Evolutionary conservation across 2,113 vertebrate species (phyloP).

Genomic region (Microtus montanus): DNA sequence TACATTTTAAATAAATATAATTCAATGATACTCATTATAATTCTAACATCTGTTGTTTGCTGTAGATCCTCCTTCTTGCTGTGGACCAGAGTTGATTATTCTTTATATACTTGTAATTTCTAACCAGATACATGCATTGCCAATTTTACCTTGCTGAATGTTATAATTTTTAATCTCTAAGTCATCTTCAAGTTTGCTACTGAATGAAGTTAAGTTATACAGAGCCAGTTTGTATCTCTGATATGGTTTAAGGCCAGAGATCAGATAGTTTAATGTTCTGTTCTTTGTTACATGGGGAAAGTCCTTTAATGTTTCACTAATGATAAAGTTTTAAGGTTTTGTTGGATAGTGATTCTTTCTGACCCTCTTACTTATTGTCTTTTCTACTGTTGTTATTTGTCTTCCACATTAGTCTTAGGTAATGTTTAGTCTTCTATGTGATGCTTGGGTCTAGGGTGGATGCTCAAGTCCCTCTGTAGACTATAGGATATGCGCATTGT

Average conservation of each 20-base stretch:
- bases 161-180: background rate
- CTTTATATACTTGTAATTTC: background rate
- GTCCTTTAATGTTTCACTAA: background rate
- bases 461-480: background rate
- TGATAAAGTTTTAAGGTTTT: conserved; percentile 1
- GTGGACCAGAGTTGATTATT: background rate
- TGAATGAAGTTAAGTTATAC: background rate
- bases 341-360: background rate
- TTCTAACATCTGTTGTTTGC: background rate
- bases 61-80: background rate
- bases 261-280: background rate
- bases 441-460: background rate
- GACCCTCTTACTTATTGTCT: background rate
- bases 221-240: background rate
- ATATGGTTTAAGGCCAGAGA: background rate
- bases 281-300: background rate
- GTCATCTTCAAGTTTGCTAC: conserved; percentile 1
- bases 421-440: background rate
- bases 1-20: background rate
- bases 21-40: background rate
- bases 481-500: background rate
- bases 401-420: background rate
- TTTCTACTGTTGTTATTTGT: background rate
- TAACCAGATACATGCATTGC: background rate
- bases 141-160: background rate